These are phyloP conservation scores for Callyntrura sp. DNA, from an alignment of 2,888 invertebrate species.

Conservation along the genomic window DNA sequence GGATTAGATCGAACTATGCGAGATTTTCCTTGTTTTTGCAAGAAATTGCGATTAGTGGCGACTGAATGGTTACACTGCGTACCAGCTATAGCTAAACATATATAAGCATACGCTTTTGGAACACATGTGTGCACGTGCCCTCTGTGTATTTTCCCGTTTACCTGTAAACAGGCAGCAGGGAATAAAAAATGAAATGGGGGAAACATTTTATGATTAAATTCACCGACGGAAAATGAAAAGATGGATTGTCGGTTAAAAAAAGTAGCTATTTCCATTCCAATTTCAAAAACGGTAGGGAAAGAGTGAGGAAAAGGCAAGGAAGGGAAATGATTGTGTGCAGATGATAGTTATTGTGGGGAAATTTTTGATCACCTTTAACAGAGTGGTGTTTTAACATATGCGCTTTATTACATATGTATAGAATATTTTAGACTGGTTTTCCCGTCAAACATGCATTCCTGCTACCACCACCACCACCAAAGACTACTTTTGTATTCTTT, in stretches of 20 bases:
- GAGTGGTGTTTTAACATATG: constrained; percentile 74
- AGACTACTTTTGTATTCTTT: constrained; percentile 17
- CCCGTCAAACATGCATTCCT: background rate
- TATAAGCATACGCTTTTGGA: background rate
- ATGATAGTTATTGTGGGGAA: constrained; percentile 57
- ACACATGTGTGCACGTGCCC: background rate
- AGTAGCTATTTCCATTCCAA: background rate
- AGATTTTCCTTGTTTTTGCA: constrained; percentile 17
- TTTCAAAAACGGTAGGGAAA: constrained; percentile 1
- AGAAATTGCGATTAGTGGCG: background rate
- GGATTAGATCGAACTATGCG: constrained; percentile 12
- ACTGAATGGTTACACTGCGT: background rate
- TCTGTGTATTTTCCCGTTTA: constrained; percentile 4
- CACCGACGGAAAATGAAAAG: background rate
- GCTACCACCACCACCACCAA: too few species aligned
- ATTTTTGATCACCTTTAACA: constrained; percentile 70
- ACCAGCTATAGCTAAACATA: too few species aligned
- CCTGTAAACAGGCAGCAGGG: background rate
- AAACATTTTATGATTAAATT: constrained; percentile 31
- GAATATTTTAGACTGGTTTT: constrained; percentile 58
- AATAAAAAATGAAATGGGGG: constrained; percentile 24
- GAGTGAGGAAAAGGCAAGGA: constrained; percentile 2
- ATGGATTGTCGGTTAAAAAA: constrained; percentile 1
- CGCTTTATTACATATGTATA: constrained; percentile 71
- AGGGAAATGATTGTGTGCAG: constrained; percentile 41